phyloP scores from a whole-genome alignment of 2,888 invertebrate genomes.

The Julus scandinavius region DNA sequence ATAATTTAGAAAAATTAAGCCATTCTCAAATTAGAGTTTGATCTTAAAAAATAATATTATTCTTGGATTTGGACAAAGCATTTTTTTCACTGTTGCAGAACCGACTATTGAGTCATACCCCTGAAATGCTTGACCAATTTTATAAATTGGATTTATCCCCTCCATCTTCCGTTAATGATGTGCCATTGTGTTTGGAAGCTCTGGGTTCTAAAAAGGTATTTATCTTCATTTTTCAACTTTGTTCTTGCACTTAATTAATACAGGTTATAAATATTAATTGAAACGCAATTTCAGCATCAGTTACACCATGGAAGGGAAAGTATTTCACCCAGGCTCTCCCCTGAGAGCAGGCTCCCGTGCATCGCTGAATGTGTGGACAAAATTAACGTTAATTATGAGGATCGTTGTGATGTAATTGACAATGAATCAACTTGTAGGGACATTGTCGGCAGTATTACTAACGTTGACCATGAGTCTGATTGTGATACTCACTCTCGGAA shows the following conservation, averaged over 20 bases:
- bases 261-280: background rate
- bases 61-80: too few relatives aligned
- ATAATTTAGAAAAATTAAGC: background rate
- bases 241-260: background rate
- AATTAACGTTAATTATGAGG: background rate
- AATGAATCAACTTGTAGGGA: background rate
- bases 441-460: background rate
- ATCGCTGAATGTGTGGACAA: background rate
- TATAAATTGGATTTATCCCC: slow-evolving; percentile 37
- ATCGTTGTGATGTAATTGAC: background rate
- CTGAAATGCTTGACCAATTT: slow-evolving; percentile 48
- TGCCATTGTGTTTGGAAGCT: slow-evolving; percentile 15
- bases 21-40: background rate
- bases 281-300: background rate
- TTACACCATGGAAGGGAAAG: background rate
- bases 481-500: background rate
- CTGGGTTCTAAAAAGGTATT: slow-evolving; percentile 51
- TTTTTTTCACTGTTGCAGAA: slow-evolving; percentile 46
- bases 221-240: background rate
- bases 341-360: background rate
- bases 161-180: slow-evolving; percentile 30
- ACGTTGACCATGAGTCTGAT: background rate
- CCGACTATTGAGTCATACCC: slow-evolving; percentile 25
- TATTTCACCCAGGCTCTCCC: background rate
- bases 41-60: too few relatives aligned